A percentile compares a stretch with the other conserved stretches of the same genome.
Evolutionary conservation across 1,140 invertebrate species (phyloP).

Genomic region (Aleiodes sp.): DNA sequence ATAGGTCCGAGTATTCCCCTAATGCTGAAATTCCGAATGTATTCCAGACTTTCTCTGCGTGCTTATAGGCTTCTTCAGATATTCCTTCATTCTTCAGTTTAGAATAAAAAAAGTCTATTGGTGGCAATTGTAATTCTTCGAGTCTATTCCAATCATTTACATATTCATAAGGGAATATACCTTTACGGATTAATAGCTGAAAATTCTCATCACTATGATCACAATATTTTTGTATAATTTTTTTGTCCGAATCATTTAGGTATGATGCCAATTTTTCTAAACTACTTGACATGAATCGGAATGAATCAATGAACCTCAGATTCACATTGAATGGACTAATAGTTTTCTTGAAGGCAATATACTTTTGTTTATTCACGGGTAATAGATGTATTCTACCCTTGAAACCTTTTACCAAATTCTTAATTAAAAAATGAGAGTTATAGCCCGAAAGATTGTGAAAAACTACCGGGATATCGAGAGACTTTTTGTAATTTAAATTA

Average conservation of each 20-base stretch:
- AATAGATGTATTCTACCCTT: neutral
- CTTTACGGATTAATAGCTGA: neutral
- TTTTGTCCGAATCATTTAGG: neutral
- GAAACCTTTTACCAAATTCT: neutral
- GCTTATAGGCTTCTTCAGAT: conserved; percentile 3
- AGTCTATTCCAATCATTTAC: neutral
- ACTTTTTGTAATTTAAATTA: neutral
- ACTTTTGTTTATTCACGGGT: neutral
- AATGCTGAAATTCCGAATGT: conserved; percentile 23
- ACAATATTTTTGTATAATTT: neutral
- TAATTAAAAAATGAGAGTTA: neutral
- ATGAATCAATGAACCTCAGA: neutral
- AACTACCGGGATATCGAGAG: neutral
- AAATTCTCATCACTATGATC: neutral
- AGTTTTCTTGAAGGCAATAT: neutral
- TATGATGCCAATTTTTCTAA: neutral
- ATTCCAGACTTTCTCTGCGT: conserved; percentile 2
- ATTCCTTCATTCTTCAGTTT: neutral
- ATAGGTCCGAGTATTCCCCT: neutral
- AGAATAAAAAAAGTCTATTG: neutral
- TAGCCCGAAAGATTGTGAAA: neutral
- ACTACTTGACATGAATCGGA: neutral
- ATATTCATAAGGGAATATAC: neutral
- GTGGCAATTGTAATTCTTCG: neutral
- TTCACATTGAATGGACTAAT: neutral